phyloP scores from a whole-genome alignment of 2,113 vertebrate genomes.

The Seriola quinqueradiata region DNA sequence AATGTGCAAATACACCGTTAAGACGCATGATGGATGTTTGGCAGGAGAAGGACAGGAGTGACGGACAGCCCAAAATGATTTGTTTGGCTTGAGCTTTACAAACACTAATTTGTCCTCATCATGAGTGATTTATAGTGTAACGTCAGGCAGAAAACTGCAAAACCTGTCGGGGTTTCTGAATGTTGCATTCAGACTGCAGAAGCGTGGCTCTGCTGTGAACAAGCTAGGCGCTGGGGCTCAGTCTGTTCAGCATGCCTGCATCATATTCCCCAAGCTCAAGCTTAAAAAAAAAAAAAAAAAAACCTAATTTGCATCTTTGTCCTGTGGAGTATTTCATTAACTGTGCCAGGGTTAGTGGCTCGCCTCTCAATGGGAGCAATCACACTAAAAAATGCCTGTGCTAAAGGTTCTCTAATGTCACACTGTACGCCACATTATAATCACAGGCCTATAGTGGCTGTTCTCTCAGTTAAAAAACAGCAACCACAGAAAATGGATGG shows the following conservation, averaged over 20 bases:
- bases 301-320: neutral
- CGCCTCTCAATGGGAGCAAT: conserved; percentile 40
- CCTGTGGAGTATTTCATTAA: conserved; percentile 13
- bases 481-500: neutral
- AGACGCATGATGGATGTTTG: neutral
- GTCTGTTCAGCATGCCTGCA: conserved; percentile 9
- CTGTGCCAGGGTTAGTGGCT: conserved; percentile 10
- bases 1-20: neutral
- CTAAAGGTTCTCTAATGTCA: neutral
- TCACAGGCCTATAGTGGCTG: conserved; percentile 2
- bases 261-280: neutral
- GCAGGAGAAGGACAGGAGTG: conserved; percentile 3
- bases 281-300: too few relatives aligned
- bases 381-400: conserved; percentile 23
- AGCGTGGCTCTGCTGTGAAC: neutral
- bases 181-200: neutral
- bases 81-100: conserved; percentile 11
- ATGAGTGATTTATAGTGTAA: neutral
- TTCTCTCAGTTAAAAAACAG: neutral
- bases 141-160: conserved; percentile 17
- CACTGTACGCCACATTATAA: conserved; percentile 20
- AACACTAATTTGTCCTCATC: conserved; percentile 22
- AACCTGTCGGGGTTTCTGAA: neutral
- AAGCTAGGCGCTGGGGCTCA: neutral
- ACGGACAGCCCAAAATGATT: conserved; percentile 2